A percentile compares a stretch with the other conserved stretches of the same genome.
phyloP scores from a whole-genome alignment of 2,888 invertebrate genomes.

The Mythimna loreyi region DNA sequence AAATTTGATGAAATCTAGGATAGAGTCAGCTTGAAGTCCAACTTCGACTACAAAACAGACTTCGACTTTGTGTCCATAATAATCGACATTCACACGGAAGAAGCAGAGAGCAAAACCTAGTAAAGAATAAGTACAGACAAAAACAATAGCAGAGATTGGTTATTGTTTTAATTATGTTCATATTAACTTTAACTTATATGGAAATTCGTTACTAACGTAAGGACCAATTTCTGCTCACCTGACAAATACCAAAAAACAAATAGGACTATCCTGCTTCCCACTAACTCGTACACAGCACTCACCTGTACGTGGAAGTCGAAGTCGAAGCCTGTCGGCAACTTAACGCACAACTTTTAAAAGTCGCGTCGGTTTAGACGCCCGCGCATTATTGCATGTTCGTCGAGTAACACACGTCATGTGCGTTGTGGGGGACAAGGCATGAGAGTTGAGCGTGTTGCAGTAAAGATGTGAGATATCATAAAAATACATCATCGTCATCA shows the following conservation, averaged over 20 bases:
- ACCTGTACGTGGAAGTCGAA: conserved; percentile 55
- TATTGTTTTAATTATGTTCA: background rate
- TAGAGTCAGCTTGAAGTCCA: too few relatives aligned
- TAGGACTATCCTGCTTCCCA: conserved; percentile 10
- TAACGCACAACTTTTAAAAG: conserved; percentile 72
- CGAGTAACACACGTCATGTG: conserved; percentile 53
- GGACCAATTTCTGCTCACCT: background rate
- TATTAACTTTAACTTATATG: background rate
- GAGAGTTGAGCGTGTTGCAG: background rate
- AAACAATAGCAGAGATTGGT: too few relatives aligned
- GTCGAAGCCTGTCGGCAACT: conserved; percentile 70
- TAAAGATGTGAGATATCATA: too few relatives aligned
- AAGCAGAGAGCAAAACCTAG: too few relatives aligned
- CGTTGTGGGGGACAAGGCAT: conserved; percentile 25
- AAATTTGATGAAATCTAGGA: too few relatives aligned
- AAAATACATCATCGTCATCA: too few relatives aligned
- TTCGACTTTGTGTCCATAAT: too few relatives aligned
- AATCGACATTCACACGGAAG: too few relatives aligned
- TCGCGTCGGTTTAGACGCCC: conserved; percentile 61
- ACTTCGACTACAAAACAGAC: too few relatives aligned
- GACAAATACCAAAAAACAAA: background rate
- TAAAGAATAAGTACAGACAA: too few relatives aligned
- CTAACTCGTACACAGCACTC: conserved; percentile 10
- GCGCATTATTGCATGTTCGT: conserved; percentile 70
- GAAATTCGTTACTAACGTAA: background rate